Evolutionary conservation across 1,140 invertebrate species (phyloP), one percentile per base, ranked within the genome.

Genomic region (Orchesella cincta): DNA sequence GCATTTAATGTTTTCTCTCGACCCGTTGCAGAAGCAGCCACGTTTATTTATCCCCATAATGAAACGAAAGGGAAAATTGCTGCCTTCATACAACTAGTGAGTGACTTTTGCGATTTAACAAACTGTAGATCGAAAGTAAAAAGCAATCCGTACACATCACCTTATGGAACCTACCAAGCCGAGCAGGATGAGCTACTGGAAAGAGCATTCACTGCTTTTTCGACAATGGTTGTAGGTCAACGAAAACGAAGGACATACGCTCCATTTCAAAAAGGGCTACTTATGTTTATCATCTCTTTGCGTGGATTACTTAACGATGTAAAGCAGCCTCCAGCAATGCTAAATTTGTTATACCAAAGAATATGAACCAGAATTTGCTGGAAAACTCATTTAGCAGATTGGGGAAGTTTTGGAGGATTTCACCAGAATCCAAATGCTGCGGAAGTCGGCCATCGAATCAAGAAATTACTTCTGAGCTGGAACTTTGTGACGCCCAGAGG

Each of bases 1-100:
- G 76, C 72, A 28, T 36, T 72, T 35, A 2, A 54, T 31, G 1
- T 75, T 1, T 78, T 78, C 26, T 75, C 73, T 1, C 2, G 18
- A n/a, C 5, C 3, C 75, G 54, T 57, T 8, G 75, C 75, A 3
- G 36, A 73, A 64, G 57, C 62, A 5, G 23, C 23, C 23, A 57
- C 5, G 23, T 57, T 57, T 57, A 57, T 23, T 8, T 18, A 57
- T 23, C 52, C 52, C 14, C 3, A 57, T 12, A 26, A 23, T 26
- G 52, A 12, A 57, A n/a, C 23, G 14, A 57, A 23, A 26, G 3
- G 23, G 23, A 12, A 57, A 57, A 8, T 14, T 14, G 52, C 52
- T n/a, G 5, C 14, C 23, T 18, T 18, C 12, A 57, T 57, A 14
- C 8, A 57, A 5, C 52, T 57, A 57, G 23, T 57, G 5, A 57